Evolutionary conservation across 2,888 invertebrate genomes (phyloP).

Genomic region (Opisthograptis luteolata): DNA sequence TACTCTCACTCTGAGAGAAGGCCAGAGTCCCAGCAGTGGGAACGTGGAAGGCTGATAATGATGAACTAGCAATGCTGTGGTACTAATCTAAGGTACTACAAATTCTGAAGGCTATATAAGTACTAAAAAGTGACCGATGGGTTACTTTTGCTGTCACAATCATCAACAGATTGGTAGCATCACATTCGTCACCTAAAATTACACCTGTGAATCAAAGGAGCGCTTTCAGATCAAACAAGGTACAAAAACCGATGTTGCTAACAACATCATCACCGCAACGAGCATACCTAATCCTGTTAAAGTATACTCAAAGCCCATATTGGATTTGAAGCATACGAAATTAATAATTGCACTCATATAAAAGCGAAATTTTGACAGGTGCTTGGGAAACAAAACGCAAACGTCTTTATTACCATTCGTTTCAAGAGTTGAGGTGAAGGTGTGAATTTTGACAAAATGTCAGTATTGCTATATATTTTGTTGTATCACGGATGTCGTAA

Average conservation of each 20-base stretch:
- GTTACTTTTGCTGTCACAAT: neutral
- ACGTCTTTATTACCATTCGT: slow-evolving; percentile 11
- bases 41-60: too few relatives aligned
- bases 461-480: too few relatives aligned
- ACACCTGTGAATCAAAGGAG: slow-evolving; percentile 53
- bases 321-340: slow-evolving; percentile 77
- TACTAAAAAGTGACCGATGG: too few relatives aligned
- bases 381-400: slow-evolving; percentile 34
- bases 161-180: neutral
- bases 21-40: too few relatives aligned
- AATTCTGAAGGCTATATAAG: too few relatives aligned
- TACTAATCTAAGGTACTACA: too few relatives aligned
- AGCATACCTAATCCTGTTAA: slow-evolving; percentile 73
- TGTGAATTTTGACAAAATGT: neutral
- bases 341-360: slow-evolving; percentile 73
- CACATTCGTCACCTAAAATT: slow-evolving; percentile 26
- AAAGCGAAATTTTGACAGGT: slow-evolving; percentile 58
- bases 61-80: too few relatives aligned
- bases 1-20: too few relatives aligned
- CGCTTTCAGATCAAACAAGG: slow-evolving; percentile 65
- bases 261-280: slow-evolving; percentile 74
- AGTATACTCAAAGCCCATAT: slow-evolving; percentile 55
- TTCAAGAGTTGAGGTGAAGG: neutral
- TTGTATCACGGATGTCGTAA: too few relatives aligned
- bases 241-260: slow-evolving; percentile 66